Evolutionary conservation across 2,888 invertebrate genomes (phyloP), one percentile per base, ranked within the genome.

Genomic region (Dicyrtoma fusca): DNA sequence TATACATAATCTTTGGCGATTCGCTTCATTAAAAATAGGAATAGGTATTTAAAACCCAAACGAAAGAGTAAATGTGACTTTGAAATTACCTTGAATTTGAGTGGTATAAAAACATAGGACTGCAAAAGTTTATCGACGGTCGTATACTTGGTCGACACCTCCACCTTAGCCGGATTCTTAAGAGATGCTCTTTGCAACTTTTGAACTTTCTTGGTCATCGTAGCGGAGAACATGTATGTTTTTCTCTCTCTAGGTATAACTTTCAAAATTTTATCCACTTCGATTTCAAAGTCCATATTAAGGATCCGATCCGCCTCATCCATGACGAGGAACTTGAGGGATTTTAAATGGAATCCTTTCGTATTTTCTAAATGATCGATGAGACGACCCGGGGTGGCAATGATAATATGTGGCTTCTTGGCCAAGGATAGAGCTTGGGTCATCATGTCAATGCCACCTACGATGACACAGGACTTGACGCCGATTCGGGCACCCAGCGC

Each of bases 391-490:
- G 98, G 98, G 0, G 99, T 99, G 0, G 97, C 97, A 53, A 99
- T 94, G 75, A 99, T 89, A 80, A 99, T 91, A 83, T 99, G 99
- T 0, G 99, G 99, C 81, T 97, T 96, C 84, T 96, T 97, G 0
- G 95, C 94, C 63, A 99, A 85, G 81, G 91, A 88, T 74, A 97
- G 85, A 0, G 95, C 89, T 83, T 99, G 99, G 0, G 95, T 91
- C 82, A 94, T 92, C 95, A 97, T 97, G 82, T 99, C 98, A 89
- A 98, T 95, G 0, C 99, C 99, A 61, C 99, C 99, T 3, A 99
- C 98, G 82, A 99, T 91, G 0, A 98, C 97, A 69, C 91, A 94
- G 85, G 93, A 94, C 87, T 95, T 95, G 0, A 99, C 92, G 49
- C 97, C 97, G 83, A 99, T 94, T 75, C 89, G 88, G 14, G 92